phyloP scores from a whole-genome alignment of 2,113 vertebrate species.

The Callipepla squamata region DNA sequence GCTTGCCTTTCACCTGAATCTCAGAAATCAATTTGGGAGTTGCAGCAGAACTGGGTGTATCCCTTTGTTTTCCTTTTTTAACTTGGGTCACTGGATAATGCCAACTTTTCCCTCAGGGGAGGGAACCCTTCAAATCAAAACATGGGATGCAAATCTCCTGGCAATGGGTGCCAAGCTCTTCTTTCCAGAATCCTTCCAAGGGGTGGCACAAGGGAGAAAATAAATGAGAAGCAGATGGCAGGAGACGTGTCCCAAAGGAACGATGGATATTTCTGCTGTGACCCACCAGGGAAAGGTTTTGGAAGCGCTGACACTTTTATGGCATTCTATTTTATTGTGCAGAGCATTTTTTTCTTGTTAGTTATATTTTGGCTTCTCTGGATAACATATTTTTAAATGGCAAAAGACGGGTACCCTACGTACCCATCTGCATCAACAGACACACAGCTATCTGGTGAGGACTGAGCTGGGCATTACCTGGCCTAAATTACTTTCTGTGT shows the following conservation, averaged over 20 bases:
- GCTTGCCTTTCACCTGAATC: constrained; percentile 47
- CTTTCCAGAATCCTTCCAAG: constrained; percentile 41
- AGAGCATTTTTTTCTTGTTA: constrained; percentile 60
- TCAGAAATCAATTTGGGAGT: neutral
- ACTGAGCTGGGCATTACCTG: neutral
- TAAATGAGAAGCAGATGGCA: constrained; percentile 64
- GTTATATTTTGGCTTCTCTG: constrained; percentile 46
- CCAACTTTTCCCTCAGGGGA: constrained; percentile 20
- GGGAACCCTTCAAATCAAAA: constrained; percentile 39
- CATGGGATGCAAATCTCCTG: constrained; percentile 40
- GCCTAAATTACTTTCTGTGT: neutral
- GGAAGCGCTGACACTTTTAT: constrained; percentile 63
- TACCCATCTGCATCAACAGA: constrained; percentile 18
- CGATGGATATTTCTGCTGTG: constrained; percentile 56
- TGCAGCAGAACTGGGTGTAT: constrained; percentile 31
- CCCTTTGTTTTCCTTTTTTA: constrained; percentile 56
- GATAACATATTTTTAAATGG: constrained; percentile 49
- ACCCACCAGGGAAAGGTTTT: constrained; percentile 62
- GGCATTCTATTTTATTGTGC: constrained; percentile 47
- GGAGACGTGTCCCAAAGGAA: neutral
- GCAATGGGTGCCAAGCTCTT: neutral
- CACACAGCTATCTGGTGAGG: neutral
- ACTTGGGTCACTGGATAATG: constrained; percentile 12
- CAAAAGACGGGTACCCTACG: neutral
- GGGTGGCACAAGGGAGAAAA: neutral